A percentile compares a stretch with the other conserved stretches of the same genome.
Conservation (phyloP, 2,113 vertebrate species). For the Nyctibius bracteatus region DNA sequence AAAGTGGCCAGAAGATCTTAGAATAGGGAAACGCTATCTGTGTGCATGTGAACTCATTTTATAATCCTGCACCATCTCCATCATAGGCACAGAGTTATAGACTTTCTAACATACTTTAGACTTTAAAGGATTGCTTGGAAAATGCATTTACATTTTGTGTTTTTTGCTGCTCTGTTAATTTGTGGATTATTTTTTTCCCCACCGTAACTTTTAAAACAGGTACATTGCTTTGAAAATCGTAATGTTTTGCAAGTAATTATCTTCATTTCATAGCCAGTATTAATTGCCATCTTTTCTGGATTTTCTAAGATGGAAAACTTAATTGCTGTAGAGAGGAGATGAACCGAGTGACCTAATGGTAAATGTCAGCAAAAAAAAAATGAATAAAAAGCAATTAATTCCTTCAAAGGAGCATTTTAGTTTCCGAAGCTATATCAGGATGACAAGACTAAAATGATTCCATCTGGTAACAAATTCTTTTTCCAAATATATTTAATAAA, state of each 20-base stretch:
- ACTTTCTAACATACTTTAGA: background rate
- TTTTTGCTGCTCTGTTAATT: background rate
- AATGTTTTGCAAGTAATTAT: background rate
- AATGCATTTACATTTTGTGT: background rate
- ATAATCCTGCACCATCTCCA: background rate
- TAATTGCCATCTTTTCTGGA: background rate
- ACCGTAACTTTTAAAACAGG: background rate
- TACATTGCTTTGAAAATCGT: background rate
- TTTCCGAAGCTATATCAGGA: constrained; percentile 6
- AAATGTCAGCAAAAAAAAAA: background rate
- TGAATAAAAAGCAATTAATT: background rate
- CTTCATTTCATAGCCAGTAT: background rate
- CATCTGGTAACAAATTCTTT: constrained; percentile 11
- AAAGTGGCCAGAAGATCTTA: background rate
- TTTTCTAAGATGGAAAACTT: constrained; percentile 9
- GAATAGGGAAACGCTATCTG: fast-evolving
- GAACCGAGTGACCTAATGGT: background rate
- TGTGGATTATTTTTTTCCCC: background rate
- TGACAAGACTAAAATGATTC: constrained; percentile 31
- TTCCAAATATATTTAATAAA: constrained; percentile 9
- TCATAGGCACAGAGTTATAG: background rate
- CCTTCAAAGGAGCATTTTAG: constrained; percentile 5
- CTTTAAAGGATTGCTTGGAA: background rate
- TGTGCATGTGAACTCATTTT: background rate
- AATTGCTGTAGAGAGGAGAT: background rate